A percentile compares a stretch with the other conserved stretches of the same genome.
Conservation (phyloP, 2,797 vertebrate genomes). For the Craterocephalus amniculus region DNA sequence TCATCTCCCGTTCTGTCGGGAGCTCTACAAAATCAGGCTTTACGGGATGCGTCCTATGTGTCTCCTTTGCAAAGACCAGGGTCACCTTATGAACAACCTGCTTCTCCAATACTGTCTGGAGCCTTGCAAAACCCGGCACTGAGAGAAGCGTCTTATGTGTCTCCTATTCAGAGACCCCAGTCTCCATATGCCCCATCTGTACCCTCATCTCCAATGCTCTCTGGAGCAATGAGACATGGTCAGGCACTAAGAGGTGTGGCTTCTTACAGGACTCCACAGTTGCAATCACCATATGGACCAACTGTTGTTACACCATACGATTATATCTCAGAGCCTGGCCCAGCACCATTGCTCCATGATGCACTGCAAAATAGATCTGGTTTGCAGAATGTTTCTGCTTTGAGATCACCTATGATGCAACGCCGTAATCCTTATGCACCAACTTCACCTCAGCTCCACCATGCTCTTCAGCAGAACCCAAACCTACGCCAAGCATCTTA, state of each 20-base stretch:
- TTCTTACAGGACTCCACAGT: slow-evolving; percentile 65
- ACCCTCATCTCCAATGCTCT: slow-evolving; percentile 75
- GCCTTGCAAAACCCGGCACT: slow-evolving; percentile 73
- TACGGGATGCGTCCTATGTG: slow-evolving; percentile 59
- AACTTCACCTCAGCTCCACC: slow-evolving; percentile 62
- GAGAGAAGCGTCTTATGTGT: slow-evolving; percentile 66
- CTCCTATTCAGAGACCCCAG: slow-evolving; percentile 64
- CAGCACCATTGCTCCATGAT: slow-evolving; percentile 76
- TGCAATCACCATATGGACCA: slow-evolving; percentile 74
- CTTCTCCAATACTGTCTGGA: slow-evolving; percentile 68
- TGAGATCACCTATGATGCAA: slow-evolving; percentile 71
- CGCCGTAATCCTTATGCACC: slow-evolving; percentile 63
- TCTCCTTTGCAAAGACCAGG: slow-evolving; percentile 64
- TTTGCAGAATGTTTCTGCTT: slow-evolving; percentile 70
- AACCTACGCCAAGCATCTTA: slow-evolving; percentile 72
- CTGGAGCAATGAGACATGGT: slow-evolving; percentile 75
- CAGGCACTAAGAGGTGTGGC: slow-evolving; percentile 70
- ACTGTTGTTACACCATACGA: slow-evolving; percentile 76
- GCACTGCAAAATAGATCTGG: slow-evolving; percentile 75
- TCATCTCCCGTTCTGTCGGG: slow-evolving; percentile 64
- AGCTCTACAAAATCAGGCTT: slow-evolving; percentile 62
- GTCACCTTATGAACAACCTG: slow-evolving; percentile 57
- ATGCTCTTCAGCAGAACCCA: slow-evolving; percentile 73
- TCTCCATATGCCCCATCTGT: slow-evolving; percentile 69
- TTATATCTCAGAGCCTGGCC: slow-evolving; percentile 78